phyloP scores from a whole-genome alignment of 2,888 invertebrate genomes.

The Chrysolina haemoptera region DNA sequence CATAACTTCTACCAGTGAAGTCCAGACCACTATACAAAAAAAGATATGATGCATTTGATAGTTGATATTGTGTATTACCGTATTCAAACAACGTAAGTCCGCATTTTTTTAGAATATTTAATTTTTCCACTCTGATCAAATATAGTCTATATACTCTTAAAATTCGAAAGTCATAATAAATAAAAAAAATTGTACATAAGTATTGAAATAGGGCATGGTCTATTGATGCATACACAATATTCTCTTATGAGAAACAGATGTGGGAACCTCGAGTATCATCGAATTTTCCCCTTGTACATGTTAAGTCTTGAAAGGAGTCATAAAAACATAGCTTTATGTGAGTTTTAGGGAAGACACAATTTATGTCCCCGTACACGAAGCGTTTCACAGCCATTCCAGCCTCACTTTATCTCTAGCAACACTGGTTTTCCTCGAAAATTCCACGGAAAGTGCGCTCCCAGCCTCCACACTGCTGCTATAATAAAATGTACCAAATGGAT shows the following conservation, averaged over 20 bases:
- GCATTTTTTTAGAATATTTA: too few relatives aligned
- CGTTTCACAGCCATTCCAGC: constrained; percentile 21
- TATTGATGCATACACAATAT: background rate
- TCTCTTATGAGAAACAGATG: background rate
- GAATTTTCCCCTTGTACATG: constrained; percentile 14
- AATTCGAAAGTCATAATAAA: too few relatives aligned
- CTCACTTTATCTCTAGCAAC: constrained; percentile 27
- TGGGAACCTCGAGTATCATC: background rate
- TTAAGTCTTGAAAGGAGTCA: constrained; percentile 17
- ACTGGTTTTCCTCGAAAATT: constrained; percentile 23
- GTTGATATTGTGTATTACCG: too few relatives aligned
- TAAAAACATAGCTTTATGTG: constrained; percentile 9
- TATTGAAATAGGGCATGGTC: too few relatives aligned
- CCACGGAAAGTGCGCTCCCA: constrained; percentile 6
- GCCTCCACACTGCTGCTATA: background rate
- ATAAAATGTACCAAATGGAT: constrained; percentile 21
- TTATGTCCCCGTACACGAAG: constrained; percentile 25
- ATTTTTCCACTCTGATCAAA: too few relatives aligned
- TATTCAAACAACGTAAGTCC: too few relatives aligned
- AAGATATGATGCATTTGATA: too few relatives aligned
- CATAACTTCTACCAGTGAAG: too few relatives aligned
- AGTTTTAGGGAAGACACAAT: constrained; percentile 18
- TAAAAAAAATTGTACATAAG: too few relatives aligned
- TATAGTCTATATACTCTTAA: too few relatives aligned
- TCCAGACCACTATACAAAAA: too few relatives aligned